Percentiles rank a stretch among this genome's conserved stretches.
phyloP scores from a whole-genome alignment of 1,140 invertebrate genomes.

The Helicoverpa armigera region DNA sequence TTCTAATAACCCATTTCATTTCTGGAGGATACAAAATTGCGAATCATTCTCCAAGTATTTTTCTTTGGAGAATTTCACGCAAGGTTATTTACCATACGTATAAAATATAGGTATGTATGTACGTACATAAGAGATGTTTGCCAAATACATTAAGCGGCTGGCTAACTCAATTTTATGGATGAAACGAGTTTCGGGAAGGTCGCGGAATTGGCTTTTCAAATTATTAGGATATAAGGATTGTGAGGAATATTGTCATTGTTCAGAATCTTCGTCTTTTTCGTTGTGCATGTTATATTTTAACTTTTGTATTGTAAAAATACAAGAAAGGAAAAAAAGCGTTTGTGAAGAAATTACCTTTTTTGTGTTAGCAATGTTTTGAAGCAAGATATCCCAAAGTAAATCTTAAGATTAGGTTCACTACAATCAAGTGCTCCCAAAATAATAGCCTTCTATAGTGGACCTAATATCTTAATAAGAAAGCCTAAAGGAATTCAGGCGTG shows the following conservation, averaged over 20 bases:
- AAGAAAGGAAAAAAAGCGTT: neutral
- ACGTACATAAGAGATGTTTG: constrained; percentile 40
- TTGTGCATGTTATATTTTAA: constrained; percentile 9
- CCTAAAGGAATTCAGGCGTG: neutral
- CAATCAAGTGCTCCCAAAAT: neutral
- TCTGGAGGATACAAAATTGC: constrained; percentile 22
- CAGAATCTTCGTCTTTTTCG: neutral
- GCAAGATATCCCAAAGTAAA: no score
- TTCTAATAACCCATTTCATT: constrained; percentile 24
- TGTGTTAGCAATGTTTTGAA: neutral
- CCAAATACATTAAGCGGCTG: constrained; percentile 50
- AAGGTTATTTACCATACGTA: neutral
- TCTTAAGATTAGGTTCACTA: neutral
- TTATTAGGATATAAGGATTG: constrained; percentile 47
- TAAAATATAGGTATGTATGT: neutral
- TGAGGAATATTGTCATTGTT: constrained; percentile 45
- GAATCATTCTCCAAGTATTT: constrained; percentile 37
- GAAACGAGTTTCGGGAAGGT: constrained; percentile 48
- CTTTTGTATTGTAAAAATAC: neutral
- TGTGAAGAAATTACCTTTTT: no score
- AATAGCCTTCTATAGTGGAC: neutral
- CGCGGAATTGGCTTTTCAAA: constrained; percentile 51
- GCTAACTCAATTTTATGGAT: constrained; percentile 51
- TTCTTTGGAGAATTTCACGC: constrained; percentile 27
- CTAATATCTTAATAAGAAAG: neutral